These are phyloP conservation scores for Doryteuthis pealeii DNA, from an alignment of 1,140 invertebrate genomes.

Conservation along the genomic window DNA sequence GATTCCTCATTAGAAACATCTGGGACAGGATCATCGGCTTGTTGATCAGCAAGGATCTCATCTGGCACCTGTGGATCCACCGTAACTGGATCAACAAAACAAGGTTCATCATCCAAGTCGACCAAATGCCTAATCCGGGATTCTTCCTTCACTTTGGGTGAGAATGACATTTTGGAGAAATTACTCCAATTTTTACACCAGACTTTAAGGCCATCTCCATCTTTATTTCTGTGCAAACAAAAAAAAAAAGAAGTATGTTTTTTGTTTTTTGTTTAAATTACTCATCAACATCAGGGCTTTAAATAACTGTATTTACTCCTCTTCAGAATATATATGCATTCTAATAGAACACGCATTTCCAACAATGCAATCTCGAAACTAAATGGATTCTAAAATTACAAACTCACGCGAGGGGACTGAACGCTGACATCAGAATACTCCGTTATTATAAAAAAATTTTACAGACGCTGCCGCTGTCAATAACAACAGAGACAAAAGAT, in stretches of 20 bases:
- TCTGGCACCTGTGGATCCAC: not conserved
- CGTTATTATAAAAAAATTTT: too few relatives aligned
- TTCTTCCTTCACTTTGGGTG: not conserved
- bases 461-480: too few relatives aligned
- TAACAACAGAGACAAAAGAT: too few relatives aligned
- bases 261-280: too few relatives aligned
- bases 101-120: not conserved
- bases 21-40: not conserved
- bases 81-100: not conserved
- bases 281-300: too few relatives aligned
- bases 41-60: conserved; percentile 1
- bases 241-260: conserved; percentile 5
- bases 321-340: too few relatives aligned
- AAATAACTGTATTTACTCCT: too few relatives aligned
- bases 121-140: not conserved
- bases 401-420: too few relatives aligned
- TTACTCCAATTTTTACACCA: conserved; percentile 37
- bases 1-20: not conserved
- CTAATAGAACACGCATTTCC: too few relatives aligned
- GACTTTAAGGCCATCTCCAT: conserved; percentile 31
- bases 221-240: conserved; percentile 30
- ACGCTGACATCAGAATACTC: too few relatives aligned
- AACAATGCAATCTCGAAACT: too few relatives aligned
- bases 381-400: too few relatives aligned
- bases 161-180: not conserved